phyloP scores from a whole-genome alignment of 2,797 vertebrate genomes.

The Chelon auratus region DNA sequence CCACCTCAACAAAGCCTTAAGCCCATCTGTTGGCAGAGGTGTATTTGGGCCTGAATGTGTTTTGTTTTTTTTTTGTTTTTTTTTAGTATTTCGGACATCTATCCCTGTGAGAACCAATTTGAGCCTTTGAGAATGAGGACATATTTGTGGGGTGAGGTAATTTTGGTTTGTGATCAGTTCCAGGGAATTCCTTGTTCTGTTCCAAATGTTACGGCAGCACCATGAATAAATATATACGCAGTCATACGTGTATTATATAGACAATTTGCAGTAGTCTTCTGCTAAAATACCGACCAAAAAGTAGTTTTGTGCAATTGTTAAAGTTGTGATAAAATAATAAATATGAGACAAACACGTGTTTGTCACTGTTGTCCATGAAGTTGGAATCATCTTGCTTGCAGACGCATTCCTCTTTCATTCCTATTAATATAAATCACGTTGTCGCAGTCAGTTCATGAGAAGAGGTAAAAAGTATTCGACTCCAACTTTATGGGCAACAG shows the following conservation, averaged over 20 bases:
- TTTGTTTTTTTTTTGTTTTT: constrained; percentile 41
- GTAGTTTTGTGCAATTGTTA: constrained; percentile 27
- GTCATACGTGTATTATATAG: neutral
- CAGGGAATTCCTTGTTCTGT: neutral
- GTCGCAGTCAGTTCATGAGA: no score
- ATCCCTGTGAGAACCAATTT: constrained; percentile 54
- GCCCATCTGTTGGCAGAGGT: constrained; percentile 81
- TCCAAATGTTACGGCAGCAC: neutral
- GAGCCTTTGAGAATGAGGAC: constrained; percentile 41
- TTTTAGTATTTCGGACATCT: constrained; percentile 46
- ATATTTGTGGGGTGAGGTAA: constrained; percentile 38
- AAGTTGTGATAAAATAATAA: constrained; percentile 59
- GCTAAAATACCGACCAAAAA: constrained; percentile 52
- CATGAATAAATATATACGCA: neutral
- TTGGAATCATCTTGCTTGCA: neutral
- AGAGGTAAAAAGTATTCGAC: no score
- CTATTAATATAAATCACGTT: no score
- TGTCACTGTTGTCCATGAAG: neutral
- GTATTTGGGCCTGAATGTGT: constrained; percentile 50
- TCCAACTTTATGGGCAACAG: no score
- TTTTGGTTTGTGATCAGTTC: constrained; percentile 27
- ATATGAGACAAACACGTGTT: constrained; percentile 47
- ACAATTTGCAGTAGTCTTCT: constrained; percentile 33
- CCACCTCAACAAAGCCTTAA: constrained; percentile 79
- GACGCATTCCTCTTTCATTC: no score